phyloP scores from a whole-genome alignment of 1,140 invertebrate genomes.

The Nephila pilipes region DNA sequence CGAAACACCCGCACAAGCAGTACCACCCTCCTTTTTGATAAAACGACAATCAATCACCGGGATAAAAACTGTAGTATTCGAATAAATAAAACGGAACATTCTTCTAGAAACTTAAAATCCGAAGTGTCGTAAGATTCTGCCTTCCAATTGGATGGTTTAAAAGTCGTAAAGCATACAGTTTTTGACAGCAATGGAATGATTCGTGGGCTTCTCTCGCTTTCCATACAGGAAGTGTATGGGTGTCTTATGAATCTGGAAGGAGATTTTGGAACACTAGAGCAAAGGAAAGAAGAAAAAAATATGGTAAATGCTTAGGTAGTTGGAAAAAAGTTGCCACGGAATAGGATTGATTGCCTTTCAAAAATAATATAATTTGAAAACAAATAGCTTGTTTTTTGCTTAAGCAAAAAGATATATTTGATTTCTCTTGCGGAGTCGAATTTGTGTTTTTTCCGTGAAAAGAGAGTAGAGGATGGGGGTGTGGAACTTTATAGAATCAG shows the following conservation, averaged over 20 bases:
- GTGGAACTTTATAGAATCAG: too few species aligned
- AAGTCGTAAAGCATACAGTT: neutral
- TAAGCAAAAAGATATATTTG: neutral
- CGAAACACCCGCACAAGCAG: neutral
- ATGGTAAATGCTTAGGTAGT: neutral
- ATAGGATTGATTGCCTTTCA: constrained; percentile 1
- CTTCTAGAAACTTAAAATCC: constrained; percentile 9
- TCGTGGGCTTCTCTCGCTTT: neutral
- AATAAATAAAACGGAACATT: neutral
- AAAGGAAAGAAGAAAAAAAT: neutral
- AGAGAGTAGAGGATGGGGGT: too few species aligned
- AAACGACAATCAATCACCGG: constrained; percentile 10
- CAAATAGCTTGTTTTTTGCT: neutral
- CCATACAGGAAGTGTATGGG: neutral
- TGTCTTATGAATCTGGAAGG: neutral
- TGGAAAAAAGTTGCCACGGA: neutral
- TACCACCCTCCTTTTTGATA: neutral
- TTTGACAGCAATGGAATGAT: constrained; percentile 7
- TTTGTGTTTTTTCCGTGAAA: neutral
- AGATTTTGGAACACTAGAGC: neutral
- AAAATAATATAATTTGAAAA: constrained; percentile 8
- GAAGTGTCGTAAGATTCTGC: constrained; percentile 8
- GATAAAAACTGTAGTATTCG: neutral
- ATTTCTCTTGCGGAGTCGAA: neutral
- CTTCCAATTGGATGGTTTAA: neutral